phyloP scores from a whole-genome alignment of 2,113 vertebrate species.

The Podocnemis expansa region DNA sequence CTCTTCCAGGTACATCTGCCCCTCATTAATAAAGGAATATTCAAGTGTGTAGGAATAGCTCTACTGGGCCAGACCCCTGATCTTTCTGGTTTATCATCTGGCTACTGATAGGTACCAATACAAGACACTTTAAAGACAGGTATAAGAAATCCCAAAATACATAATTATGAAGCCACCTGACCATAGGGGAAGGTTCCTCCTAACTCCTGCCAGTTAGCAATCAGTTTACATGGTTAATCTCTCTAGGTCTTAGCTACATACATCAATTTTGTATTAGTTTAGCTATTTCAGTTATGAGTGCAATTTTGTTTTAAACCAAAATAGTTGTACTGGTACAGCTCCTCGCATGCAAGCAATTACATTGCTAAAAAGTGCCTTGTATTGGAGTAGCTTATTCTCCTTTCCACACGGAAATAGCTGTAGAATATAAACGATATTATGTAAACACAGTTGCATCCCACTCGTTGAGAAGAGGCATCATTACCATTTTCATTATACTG shows the following conservation, averaged over 20 bases:
- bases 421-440: background rate
- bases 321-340: background rate
- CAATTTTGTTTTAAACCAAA: background rate
- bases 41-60: background rate
- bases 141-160: no score
- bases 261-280: background rate
- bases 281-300: background rate
- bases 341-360: background rate
- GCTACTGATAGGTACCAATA: background rate
- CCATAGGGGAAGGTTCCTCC: no score
- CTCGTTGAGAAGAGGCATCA: background rate
- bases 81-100: background rate
- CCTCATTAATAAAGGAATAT: background rate
- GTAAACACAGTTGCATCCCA: background rate
- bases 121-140: background rate
- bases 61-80: background rate
- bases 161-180: no score
- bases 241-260: background rate
- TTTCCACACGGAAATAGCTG: background rate
- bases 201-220: background rate
- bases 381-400: background rate
- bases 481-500: constrained; percentile 18
- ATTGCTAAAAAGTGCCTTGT: background rate
- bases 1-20: background rate
- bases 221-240: background rate